Evolutionary conservation across 2,113 vertebrate genomes (phyloP), one percentile per base, ranked within the genome.

Genomic region (Microtus pennsylvanicus): DNA sequence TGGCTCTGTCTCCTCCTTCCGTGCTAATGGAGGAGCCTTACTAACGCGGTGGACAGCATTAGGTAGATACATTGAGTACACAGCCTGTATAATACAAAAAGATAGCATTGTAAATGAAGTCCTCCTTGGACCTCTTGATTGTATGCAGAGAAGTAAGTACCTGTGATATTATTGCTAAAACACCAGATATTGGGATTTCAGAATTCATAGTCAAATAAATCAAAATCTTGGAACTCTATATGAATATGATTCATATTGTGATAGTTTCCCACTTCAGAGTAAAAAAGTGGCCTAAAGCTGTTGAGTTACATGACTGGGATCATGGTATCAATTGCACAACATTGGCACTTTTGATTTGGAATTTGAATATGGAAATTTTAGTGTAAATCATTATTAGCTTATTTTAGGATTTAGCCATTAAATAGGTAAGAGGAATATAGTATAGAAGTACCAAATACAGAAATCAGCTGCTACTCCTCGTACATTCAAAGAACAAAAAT

Each of bases 51-150:
- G 42, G 42, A 67, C 16, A 74, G 76, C 50, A 24, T 93, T 93
- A 88, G 87, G 78, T 93, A 89, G 17, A 63, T 88, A 78, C 8
- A 76, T 82, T 92, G 90, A 61, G 45, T 87, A 74, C 90, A 61
- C 72, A 87, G 2, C 50, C 55, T 17, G 33, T 90, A 2, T 38
- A 76, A 8, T 96, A 91, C 45, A 89, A 96, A 94, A 94, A 30
- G 17, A 0, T 74, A 80, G 24, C 87, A 50, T 89, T 45, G 28
- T 45, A 65, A 85, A 65, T 45, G 58, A 65, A 65, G 16, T 30
- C 55, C 14, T 42, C 8, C 21, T 42, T 63, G 26, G 5, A 45
- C 13, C 61, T 47, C 19, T 86, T 67, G 42, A 35, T 86, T 35
- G 11, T 55, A 2, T 90, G 61, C 30, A 38, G 67, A n/a, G 14